A percentile compares a stretch with the other conserved stretches of the same genome.
phyloP scores from a whole-genome alignment of 2,797 vertebrate species.

The Ctenochaetus hawaiiensis region DNA sequence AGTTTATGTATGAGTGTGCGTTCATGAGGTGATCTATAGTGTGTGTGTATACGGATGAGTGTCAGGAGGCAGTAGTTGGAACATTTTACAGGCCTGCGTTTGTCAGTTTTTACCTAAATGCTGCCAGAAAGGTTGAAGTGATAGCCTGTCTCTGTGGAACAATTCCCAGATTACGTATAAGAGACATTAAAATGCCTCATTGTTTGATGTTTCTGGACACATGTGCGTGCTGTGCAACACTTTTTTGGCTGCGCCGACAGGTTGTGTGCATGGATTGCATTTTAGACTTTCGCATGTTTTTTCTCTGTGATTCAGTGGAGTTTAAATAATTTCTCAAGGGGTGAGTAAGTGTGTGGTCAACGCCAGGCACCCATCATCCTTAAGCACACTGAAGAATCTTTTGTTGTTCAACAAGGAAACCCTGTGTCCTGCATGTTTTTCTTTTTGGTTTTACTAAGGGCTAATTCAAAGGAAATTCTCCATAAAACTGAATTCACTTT shows the following conservation, averaged over 20 bases:
- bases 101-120: conserved; percentile 60
- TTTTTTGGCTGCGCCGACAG: background rate
- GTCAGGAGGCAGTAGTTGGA: conserved; percentile 67
- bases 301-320: conserved; percentile 42
- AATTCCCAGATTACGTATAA: conserved; percentile 73
- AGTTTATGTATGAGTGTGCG: conserved; percentile 36
- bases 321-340: conserved; percentile 59
- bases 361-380: conserved; percentile 44
- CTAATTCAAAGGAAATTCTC: conserved; percentile 41
- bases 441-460: conserved; percentile 19
- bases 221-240: conserved; percentile 5
- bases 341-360: conserved; percentile 56
- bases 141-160: conserved; percentile 60
- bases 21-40: conserved; percentile 29
- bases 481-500: conserved; percentile 12
- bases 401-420: conserved; percentile 50
- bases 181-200: conserved; percentile 55
- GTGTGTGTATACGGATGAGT: conserved; percentile 70
- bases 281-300: conserved; percentile 36
- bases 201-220: conserved; percentile 47
- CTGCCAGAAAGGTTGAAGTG: conserved; percentile 71
- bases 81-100: conserved; percentile 77
- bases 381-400: conserved; percentile 19
- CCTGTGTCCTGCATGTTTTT: conserved; percentile 20
- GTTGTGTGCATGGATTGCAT: conserved; percentile 16